Evolutionary conservation across 2,888 invertebrate genomes (phyloP).

Genomic region (Perizoma affinitatum): DNA sequence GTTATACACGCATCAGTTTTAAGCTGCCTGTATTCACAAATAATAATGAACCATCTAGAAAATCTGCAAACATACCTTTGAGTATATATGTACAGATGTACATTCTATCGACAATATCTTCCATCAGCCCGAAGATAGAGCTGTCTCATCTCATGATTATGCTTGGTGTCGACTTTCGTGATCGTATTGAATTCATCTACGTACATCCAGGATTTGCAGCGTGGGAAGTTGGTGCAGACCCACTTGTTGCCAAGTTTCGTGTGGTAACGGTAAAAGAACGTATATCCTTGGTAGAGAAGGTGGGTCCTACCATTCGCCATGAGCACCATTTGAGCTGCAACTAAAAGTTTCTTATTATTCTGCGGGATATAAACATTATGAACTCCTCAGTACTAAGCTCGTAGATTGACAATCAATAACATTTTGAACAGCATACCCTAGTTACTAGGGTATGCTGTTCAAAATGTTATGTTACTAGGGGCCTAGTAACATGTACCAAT

Average conservation of each 20-base stretch:
- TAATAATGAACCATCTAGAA: too few relatives aligned
- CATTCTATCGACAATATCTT: conserved; percentile 35
- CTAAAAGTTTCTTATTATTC: not conserved
- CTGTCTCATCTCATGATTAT: conserved; percentile 29
- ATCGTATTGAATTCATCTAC: conserved; percentile 45
- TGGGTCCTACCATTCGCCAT: conserved; percentile 54
- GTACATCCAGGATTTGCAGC: conserved; percentile 57
- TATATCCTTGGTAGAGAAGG: conserved; percentile 51
- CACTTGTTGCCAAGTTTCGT: conserved; percentile 53
- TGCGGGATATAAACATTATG: too few relatives aligned
- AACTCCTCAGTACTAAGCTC: too few relatives aligned
- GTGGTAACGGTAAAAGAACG: conserved; percentile 61
- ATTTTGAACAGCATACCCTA: too few relatives aligned
- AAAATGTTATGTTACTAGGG: too few relatives aligned
- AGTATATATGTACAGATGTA: too few relatives aligned
- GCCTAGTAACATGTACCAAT: too few relatives aligned
- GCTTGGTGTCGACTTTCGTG: conserved; percentile 12
- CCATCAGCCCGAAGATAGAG: conserved; percentile 29
- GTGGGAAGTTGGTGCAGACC: conserved; percentile 62
- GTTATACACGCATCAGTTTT: too few relatives aligned
- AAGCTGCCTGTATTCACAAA: too few relatives aligned
- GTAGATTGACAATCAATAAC: too few relatives aligned
- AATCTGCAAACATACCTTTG: too few relatives aligned
- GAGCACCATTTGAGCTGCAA: conserved; percentile 50
- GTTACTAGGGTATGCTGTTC: too few relatives aligned